phyloP scores from a whole-genome alignment of 1,140 invertebrate species.

The Pollicipes pollicipes region DNA sequence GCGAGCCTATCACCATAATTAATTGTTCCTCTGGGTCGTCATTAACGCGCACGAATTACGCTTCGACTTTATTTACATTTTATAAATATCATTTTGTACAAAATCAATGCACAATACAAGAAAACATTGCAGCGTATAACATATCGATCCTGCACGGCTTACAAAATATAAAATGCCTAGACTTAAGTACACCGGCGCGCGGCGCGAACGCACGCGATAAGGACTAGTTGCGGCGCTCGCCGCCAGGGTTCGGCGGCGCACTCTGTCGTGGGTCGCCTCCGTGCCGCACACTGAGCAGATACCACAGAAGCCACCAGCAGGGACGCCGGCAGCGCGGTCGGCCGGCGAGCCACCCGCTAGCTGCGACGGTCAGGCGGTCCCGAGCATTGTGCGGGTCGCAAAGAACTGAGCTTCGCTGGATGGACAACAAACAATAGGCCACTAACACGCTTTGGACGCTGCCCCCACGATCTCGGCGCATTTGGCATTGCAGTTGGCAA shows the following conservation, averaged over 20 bases:
- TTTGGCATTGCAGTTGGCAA: constrained; percentile 1
- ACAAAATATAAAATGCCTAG: constrained; percentile 2
- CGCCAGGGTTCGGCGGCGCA: neutral
- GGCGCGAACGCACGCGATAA: neutral
- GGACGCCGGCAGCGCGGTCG: too few relatives aligned
- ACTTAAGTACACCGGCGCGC: neutral
- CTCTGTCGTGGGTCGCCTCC: too few relatives aligned
- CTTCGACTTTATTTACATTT: neutral
- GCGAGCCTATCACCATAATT: too few relatives aligned
- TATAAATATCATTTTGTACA: constrained; percentile 2
- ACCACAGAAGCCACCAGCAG: too few relatives aligned
- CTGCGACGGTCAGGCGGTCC: too few relatives aligned
- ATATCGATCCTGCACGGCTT: neutral
- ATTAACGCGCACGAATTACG: neutral
- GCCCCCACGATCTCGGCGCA: neutral
- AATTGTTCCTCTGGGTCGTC: too few relatives aligned
- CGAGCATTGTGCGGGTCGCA: too few relatives aligned
- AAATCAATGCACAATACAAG: neutral
- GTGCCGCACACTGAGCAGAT: neutral
- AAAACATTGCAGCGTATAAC: constrained; percentile 1
- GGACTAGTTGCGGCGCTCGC: neutral
- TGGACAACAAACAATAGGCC: too few relatives aligned
- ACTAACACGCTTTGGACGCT: too few relatives aligned
- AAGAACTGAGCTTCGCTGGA: too few relatives aligned
- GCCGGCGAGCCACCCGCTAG: too few relatives aligned